Conservation (phyloP, 2,888 invertebrate genomes). For the Onthophagus sagittarius region DNA sequence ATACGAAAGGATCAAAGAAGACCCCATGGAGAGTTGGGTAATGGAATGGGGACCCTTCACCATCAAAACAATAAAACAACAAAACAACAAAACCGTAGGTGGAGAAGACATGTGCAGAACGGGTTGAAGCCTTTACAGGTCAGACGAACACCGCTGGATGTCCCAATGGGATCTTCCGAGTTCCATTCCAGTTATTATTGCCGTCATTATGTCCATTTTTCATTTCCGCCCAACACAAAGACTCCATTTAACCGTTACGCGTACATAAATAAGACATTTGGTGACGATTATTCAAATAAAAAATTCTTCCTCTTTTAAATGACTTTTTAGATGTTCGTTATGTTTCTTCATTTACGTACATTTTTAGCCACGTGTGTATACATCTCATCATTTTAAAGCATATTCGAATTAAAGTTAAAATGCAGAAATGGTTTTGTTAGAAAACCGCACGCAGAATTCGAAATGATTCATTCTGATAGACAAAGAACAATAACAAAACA, state of each 20-base stretch:
- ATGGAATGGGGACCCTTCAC: background rate
- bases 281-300: no score
- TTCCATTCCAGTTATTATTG: slow-evolving; percentile 13
- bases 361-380: background rate
- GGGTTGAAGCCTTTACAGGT: background rate
- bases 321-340: background rate
- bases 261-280: background rate
- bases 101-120: background rate
- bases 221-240: slow-evolving; percentile 1
- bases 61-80: background rate
- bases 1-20: background rate
- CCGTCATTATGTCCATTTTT: slow-evolving; percentile 20
- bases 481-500: background rate
- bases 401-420: background rate
- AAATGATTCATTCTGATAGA: background rate
- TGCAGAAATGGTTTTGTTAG: background rate
- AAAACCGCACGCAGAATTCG: background rate
- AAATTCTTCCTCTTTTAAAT: background rate
- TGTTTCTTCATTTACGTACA: background rate
- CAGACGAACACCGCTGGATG: background rate
- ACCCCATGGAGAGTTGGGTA: background rate
- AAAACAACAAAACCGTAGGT: background rate
- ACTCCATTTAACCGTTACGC: background rate
- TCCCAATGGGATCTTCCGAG: background rate
- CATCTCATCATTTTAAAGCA: background rate